phyloP scores from a whole-genome alignment of 2,888 invertebrate genomes.

The Hymenopus coronatus region DNA sequence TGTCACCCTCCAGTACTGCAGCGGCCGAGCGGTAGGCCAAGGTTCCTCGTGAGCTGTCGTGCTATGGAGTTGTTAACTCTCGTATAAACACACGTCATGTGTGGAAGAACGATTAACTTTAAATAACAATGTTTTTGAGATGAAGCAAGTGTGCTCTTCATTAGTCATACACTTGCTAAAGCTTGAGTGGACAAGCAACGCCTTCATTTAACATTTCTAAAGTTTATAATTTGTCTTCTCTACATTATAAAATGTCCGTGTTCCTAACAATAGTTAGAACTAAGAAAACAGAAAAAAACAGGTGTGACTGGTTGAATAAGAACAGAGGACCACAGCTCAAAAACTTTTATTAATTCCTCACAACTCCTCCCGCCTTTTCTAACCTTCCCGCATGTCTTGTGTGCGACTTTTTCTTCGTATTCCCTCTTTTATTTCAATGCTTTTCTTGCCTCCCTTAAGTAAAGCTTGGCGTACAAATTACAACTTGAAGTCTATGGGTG shows the following conservation, averaged over 20 bases:
- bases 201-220: neutral
- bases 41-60: no score
- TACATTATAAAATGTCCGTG: neutral
- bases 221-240: neutral
- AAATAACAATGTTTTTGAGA: no score
- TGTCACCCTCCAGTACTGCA: no score
- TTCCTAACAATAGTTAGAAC: neutral
- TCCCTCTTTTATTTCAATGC: neutral
- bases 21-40: no score
- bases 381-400: neutral
- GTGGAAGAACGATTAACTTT: no score
- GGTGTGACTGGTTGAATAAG: neutral
- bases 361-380: neutral
- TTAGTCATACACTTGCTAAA: neutral
- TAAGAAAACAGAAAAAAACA: neutral
- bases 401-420: neutral
- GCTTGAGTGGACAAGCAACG: no score
- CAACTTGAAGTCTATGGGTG: slow-evolving; percentile 24
- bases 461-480: slow-evolving; percentile 24
- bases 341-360: slow-evolving; percentile 21
- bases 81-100: no score
- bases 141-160: no score
- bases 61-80: no score
- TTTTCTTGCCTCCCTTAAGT: neutral
- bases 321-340: slow-evolving; percentile 14